Evolutionary conservation across 2,888 invertebrate species (phyloP).

Genomic region (Mycogona germanica): DNA sequence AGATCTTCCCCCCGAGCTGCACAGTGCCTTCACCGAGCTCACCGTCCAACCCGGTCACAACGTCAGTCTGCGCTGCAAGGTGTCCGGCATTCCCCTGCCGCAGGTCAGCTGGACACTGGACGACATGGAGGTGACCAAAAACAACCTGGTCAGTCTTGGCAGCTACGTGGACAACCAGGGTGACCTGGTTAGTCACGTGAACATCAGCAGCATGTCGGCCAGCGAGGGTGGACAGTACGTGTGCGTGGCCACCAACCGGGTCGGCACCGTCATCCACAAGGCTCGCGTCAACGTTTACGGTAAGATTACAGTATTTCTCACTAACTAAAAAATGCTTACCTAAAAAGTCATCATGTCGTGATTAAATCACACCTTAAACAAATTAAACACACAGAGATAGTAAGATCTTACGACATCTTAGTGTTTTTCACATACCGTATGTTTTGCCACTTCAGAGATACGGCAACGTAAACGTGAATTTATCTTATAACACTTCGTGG

Average conservation of each 20-base stretch:
- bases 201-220: slow-evolving; percentile 24
- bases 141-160: slow-evolving; percentile 26
- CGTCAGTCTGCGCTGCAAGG: slow-evolving; percentile 31
- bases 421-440: no score
- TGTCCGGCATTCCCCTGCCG: slow-evolving; percentile 35
- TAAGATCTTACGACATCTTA: no score
- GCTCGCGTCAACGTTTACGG: slow-evolving; percentile 29
- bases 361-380: no score
- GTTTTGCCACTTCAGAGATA: no score
- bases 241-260: slow-evolving; percentile 24
- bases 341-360: no score
- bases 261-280: slow-evolving; percentile 24
- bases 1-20: slow-evolving; percentile 31
- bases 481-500: no score
- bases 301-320: no score
- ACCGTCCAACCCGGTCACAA: slow-evolving; percentile 31
- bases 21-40: slow-evolving; percentile 27
- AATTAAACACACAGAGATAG: no score
- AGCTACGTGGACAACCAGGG: slow-evolving; percentile 28
- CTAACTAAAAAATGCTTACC: no score
- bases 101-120: slow-evolving; percentile 31
- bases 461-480: no score
- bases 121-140: slow-evolving; percentile 23
- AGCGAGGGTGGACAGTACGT: slow-evolving; percentile 27
- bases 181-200: slow-evolving; percentile 32